Evolutionary conservation across 2,888 invertebrate genomes (phyloP).

Genomic region (Tipula lateralis): DNA sequence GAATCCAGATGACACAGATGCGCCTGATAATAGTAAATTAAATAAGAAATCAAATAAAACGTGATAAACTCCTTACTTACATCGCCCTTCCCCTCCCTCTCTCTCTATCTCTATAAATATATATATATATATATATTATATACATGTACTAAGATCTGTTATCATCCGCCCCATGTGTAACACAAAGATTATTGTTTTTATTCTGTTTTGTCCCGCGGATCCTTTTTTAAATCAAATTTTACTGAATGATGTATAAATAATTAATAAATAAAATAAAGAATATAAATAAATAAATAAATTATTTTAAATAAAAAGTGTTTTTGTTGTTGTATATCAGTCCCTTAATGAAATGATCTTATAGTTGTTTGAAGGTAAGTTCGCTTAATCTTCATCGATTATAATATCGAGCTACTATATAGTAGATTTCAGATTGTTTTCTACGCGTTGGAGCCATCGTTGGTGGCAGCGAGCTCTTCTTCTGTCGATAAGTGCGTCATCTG

Average conservation of each 20-base stretch:
- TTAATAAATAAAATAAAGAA: constrained; percentile 8
- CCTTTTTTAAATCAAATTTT: background rate
- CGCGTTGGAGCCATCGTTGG: too few relatives aligned
- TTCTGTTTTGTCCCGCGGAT: background rate
- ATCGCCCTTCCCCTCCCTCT: background rate
- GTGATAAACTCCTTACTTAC: background rate
- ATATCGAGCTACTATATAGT: too few relatives aligned
- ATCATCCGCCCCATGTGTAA: background rate
- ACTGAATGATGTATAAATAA: constrained; percentile 11
- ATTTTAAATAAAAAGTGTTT: background rate
- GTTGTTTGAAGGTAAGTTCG: too few relatives aligned
- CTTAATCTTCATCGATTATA: too few relatives aligned
- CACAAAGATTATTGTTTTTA: background rate
- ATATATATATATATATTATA: background rate
- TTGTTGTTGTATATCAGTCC: background rate
- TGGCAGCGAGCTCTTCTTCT: too few relatives aligned
- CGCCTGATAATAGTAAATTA: background rate
- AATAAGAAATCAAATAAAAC: background rate
- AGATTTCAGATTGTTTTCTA: too few relatives aligned
- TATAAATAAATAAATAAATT: constrained; percentile 5
- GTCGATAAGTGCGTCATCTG: too few relatives aligned
- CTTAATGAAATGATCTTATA: background rate
- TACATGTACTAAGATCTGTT: background rate
- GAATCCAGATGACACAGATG: constrained; percentile 24
- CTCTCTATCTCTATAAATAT: too few relatives aligned